Base-by-base conservation (phyloP, 2,797 vertebrate species). In the Anolis apletophallus region DNA sequence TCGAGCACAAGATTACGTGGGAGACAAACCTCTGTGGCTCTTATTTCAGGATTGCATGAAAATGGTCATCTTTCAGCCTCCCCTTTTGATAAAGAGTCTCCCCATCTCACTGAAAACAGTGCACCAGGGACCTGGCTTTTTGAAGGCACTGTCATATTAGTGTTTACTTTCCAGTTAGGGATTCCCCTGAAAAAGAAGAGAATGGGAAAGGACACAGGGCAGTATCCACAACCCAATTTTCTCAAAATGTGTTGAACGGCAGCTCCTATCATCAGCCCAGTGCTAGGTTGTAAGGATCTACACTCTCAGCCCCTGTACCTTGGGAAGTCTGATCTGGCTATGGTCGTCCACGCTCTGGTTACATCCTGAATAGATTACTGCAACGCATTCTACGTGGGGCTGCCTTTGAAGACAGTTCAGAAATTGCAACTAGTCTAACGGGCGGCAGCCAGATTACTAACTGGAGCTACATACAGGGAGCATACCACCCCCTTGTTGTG, bases 71-170 rank as follows among this genome's bases (percentile, higher is more conserved):
- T 0, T 84, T 89, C 88, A 92, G 81, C 91, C 92, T 64, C 59
- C 2, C 11, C 82, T 90, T 85, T 88, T 90, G 85, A 83, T 83
- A 88, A 93, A 94, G 19, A 36, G 79, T 34, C 67, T 88, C 87
- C 29, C 19, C 85, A 46, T 83, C 92, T 87, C 54, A 79, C 87
- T 21, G 91, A 91, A 93, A 78, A 29, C 52, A 72, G 13, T 23
- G 29, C 13, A 81, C 16, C 57, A 86, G 90, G 90, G 82, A 73
- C 55, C 69, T 71, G 61, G 61, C 61, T 52, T 87, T 64, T 76
- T 77, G 29, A 77, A 61, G 17, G 17, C 74, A 78, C 74, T 71
- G 75, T 79, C 71, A 64, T 81, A 85, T 50, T 61, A 68, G 29
- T 55, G 26, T 87, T 90, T 71, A 32, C 21, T 87, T 81, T 85